Evolutionary conservation across 1,140 invertebrate species (phyloP).

Genomic region (Diploscapter pachys): DNA sequence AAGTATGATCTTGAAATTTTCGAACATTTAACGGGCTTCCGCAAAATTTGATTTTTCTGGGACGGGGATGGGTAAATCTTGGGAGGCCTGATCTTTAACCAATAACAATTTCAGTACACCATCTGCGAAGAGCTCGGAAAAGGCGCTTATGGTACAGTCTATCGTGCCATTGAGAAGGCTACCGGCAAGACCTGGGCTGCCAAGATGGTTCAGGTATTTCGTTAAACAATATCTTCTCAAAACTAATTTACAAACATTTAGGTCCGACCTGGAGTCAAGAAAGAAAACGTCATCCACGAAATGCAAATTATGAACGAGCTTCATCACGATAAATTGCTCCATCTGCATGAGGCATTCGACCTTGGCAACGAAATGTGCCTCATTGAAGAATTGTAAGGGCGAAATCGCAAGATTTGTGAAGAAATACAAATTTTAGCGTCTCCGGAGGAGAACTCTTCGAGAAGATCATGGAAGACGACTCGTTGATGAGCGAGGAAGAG

Average conservation of each 20-base stretch:
- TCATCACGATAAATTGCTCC: constrained; percentile 63
- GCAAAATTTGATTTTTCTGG: no score
- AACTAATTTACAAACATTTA: constrained; percentile 1
- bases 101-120: constrained; percentile 26
- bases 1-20: constrained; percentile 7
- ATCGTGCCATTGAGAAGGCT: constrained; percentile 38
- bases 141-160: constrained; percentile 38
- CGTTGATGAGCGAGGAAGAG: constrained; percentile 78
- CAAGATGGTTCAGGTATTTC: constrained; percentile 37
- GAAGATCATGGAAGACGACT: constrained; percentile 94
- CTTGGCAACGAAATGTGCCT: constrained; percentile 62
- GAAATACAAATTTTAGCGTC: constrained; percentile 22
- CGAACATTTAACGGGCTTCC: no score
- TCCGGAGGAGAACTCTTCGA: constrained; percentile 92
- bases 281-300: constrained; percentile 55
- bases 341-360: constrained; percentile 64
- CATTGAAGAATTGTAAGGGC: constrained; percentile 64
- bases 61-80: no score
- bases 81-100: not conserved
- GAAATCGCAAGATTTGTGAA: not conserved
- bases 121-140: constrained; percentile 41
- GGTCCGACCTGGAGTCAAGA: constrained; percentile 38
- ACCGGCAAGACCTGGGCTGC: constrained; percentile 39
- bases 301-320: constrained; percentile 62
- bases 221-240: not conserved